Evolutionary conservation across 2,888 invertebrate species (phyloP), one percentile per base, ranked within the genome.

Genomic region (Baronia brevicornis): DNA sequence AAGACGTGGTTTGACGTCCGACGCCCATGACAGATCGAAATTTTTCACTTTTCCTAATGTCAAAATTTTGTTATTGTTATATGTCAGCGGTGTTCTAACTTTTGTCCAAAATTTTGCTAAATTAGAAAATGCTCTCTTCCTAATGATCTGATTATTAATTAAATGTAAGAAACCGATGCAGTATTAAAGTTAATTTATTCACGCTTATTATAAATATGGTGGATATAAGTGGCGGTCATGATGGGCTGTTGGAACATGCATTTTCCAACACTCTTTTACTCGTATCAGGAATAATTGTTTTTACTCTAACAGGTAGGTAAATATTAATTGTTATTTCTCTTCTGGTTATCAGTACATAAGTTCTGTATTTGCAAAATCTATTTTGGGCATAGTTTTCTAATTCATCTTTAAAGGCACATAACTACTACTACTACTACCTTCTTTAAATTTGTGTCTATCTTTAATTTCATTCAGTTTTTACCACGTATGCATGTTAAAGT

Each of bases 201-300:
- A 61, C 63, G 61, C 67, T 67, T 67, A 68, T 48, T 13, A 34
- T 18, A 29, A 87, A 69, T 67, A 95, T 95, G 95, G 95, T 95
- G 44, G 94, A 95, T 74, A 85, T 95, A 56, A 90, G 92, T 40
- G 92, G 91, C 10, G 90, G 91, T 26, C 87, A 90, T 38, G 93
- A 93, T 51, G 91, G 92, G 4, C 93, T 92, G 0, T 87, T 93
- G 56, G 93, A 94, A 67, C 93, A 94, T 73, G 93, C 93, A 47
- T 95, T 96, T 78, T 93, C 94, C 43, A 95, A 96, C 77, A 84
- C 90, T 22, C 93, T 95, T 47, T 95, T 96, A 70, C 91, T 95
- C 51, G 63, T 95, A 54, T 95, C 96, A 48, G 94, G 91, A 29
- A 88, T 94, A 48, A 87, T 95, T 46, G 90, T 95, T 50, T 78